Percentiles rank a stretch among this genome's conserved stretches.
Conservation (phyloP, 2,797 vertebrate genomes). For the Rhinatrema bivittatum region DNA sequence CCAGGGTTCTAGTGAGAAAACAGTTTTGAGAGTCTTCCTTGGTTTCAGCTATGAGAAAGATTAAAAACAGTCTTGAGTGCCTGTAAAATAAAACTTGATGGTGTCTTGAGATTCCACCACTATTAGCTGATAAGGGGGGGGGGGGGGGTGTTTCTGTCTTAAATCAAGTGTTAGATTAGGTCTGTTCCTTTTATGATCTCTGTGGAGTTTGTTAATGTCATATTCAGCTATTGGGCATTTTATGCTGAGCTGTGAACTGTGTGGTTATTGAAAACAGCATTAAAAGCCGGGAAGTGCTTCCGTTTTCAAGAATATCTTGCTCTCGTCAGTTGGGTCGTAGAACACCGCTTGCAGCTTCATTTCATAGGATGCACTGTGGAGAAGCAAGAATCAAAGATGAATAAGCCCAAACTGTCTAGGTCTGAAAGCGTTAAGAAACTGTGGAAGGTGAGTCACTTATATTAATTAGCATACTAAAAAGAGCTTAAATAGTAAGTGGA, state of each 20-base stretch:
- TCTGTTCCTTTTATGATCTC: slow-evolving; percentile 26
- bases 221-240: slow-evolving; percentile 56
- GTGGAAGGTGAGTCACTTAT: slow-evolving; percentile 77
- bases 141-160: slow-evolving; percentile 17
- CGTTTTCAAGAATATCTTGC: slow-evolving; percentile 58
- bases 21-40: too few relatives aligned
- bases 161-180: slow-evolving; percentile 23
- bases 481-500: too few relatives aligned
- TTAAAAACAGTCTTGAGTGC: too few relatives aligned
- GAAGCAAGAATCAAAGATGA: slow-evolving; percentile 57
- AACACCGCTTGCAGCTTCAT: slow-evolving; percentile 14
- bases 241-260: slow-evolving; percentile 56
- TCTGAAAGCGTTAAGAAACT: slow-evolving; percentile 74
- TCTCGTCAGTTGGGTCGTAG: slow-evolving; percentile 19
- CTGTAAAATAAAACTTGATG: too few relatives aligned
- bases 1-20: too few relatives aligned
- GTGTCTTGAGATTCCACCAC: too few relatives aligned
- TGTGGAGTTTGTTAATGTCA: slow-evolving; percentile 39
- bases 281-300: slow-evolving; percentile 72
- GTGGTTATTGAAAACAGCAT: slow-evolving; percentile 58
- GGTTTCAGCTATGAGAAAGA: too few relatives aligned
- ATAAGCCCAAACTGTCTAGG: slow-evolving; percentile 67
- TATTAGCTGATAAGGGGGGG: too few relatives aligned
- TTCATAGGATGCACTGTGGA: slow-evolving; percentile 18
- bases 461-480: too few relatives aligned